Percentiles rank a stretch among this genome's conserved stretches.
These are phyloP conservation scores for Adelges cooleyi DNA, from an alignment of 1,140 invertebrate species.

Conservation along the genomic window DNA sequence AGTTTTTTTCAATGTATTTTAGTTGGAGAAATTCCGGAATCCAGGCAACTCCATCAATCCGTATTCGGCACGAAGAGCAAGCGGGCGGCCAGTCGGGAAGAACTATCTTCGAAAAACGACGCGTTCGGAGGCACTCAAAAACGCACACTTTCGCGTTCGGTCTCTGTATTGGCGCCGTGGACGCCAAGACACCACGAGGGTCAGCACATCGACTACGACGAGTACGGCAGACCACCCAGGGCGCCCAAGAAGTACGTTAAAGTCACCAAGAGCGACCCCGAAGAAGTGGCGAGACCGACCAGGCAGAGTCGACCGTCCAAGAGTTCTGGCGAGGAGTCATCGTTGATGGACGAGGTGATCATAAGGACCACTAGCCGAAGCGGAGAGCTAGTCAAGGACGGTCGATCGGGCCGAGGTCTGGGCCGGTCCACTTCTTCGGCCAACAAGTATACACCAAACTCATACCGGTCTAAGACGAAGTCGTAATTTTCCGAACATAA, in stretches of 20 bases:
- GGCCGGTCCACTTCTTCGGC: slow-evolving; percentile 24
- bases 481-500: too few species aligned
- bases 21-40: slow-evolving; percentile 62
- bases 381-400: slow-evolving; percentile 13
- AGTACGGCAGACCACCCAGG: slow-evolving; percentile 29
- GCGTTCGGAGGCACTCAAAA: slow-evolving; percentile 48
- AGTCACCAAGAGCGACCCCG: slow-evolving; percentile 11
- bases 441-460: background rate
- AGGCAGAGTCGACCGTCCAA: background rate
- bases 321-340: slow-evolving; percentile 19
- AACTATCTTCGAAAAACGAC: slow-evolving; percentile 49
- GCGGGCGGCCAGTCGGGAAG: slow-evolving; percentile 53
- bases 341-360: slow-evolving; percentile 16
- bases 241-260: background rate
- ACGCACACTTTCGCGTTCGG: slow-evolving; percentile 63
- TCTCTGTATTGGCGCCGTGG: slow-evolving; percentile 73
- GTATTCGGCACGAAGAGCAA: slow-evolving; percentile 36
- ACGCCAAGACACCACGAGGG: slow-evolving; percentile 53
- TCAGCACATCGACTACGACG: slow-evolving; percentile 55
- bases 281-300: background rate
- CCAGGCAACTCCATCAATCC: slow-evolving; percentile 43
- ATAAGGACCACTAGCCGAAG: slow-evolving; percentile 10
- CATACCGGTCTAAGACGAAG: too few species aligned
- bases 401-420: background rate
- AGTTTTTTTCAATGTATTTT: slow-evolving; percentile 35